phyloP scores from a whole-genome alignment of 2,113 vertebrate species.

The Aldabrachelys gigantea region DNA sequence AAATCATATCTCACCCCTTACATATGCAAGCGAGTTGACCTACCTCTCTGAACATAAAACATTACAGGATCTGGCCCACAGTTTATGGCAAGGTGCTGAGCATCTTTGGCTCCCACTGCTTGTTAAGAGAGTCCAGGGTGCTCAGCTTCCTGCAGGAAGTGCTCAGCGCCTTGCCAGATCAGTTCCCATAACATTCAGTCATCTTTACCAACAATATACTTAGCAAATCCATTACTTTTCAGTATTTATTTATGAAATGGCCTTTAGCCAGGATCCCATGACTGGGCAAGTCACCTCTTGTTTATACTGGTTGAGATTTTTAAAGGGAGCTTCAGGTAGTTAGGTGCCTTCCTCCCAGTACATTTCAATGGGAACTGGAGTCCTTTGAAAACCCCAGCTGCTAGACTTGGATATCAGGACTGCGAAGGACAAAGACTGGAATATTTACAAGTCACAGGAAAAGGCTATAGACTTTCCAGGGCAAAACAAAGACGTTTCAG shows the following conservation, averaged over 20 bases:
- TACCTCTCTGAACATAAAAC: background rate
- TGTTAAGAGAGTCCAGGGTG: background rate
- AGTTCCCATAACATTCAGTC: slow-evolving; percentile 28
- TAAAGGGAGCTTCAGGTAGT: background rate
- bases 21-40: slow-evolving; percentile 34
- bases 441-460: background rate
- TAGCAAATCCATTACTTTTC: slow-evolving; percentile 47
- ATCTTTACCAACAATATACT: slow-evolving; percentile 38
- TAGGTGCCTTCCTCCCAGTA: background rate
- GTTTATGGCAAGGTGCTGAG: background rate
- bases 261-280: slow-evolving; percentile 24
- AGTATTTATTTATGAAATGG: slow-evolving; percentile 41
- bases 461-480: background rate
- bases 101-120: background rate
- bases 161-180: slow-evolving; percentile 14
- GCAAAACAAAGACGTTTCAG: background rate
- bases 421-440: background rate
- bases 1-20: slow-evolving; percentile 55
- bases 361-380: background rate
- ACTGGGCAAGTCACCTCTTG: background rate
- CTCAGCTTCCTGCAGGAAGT: background rate
- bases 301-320: background rate
- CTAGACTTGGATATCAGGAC: background rate
- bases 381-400: background rate
- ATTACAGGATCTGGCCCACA: background rate